A percentile compares a stretch with the other conserved stretches of the same genome.
Conservation (phyloP, 64 coral and sea anemone genomes). For the Porites lutea region DNA sequence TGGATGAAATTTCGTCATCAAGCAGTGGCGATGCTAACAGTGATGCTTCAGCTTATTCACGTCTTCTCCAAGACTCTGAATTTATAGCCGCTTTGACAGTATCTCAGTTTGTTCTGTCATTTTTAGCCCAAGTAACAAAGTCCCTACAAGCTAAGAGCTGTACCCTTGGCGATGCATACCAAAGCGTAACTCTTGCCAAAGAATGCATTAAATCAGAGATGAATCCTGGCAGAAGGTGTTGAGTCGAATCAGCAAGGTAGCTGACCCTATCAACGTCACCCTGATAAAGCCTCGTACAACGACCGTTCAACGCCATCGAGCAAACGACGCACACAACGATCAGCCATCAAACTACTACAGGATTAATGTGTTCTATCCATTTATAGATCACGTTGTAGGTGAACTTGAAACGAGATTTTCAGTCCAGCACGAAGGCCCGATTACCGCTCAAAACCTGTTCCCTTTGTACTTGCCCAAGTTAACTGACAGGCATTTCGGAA, state of each 20-base stretch:
- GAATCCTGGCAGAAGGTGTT: conserved; percentile 22
- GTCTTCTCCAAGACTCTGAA: conserved; percentile 22
- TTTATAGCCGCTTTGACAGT: conserved; percentile 8
- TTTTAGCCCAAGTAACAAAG: conserved; percentile 26
- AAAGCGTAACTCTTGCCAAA: conserved; percentile 15
- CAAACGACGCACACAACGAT: conserved; percentile 41
- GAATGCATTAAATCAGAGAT: conserved; percentile 12
- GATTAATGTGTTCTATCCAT: conserved; percentile 52
- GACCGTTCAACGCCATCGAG: conserved; percentile 47
- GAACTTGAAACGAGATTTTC: conserved; percentile 70
- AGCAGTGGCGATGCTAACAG: conserved; percentile 9
- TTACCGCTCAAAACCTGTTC: conserved; percentile 60
- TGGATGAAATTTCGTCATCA: conserved; percentile 31
- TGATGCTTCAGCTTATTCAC: conserved; percentile 24
- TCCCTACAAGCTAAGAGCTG: conserved; percentile 19
- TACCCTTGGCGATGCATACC: conserved; percentile 9
- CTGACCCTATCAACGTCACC: conserved; percentile 46
- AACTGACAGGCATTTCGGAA: conserved; percentile 51
- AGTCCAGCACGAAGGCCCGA: conserved; percentile 40
- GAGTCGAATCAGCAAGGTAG: conserved; percentile 25
- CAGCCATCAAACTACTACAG: conserved; percentile 59
- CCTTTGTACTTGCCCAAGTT: conserved; percentile 61
- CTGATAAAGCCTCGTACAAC: conserved; percentile 68
- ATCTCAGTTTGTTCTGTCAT: conserved; percentile 18
- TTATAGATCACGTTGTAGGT: conserved; percentile 55